These are phyloP conservation scores for Eulimnadia texana DNA, from an alignment of 1,140 invertebrate species.

Conservation along the genomic window DNA sequence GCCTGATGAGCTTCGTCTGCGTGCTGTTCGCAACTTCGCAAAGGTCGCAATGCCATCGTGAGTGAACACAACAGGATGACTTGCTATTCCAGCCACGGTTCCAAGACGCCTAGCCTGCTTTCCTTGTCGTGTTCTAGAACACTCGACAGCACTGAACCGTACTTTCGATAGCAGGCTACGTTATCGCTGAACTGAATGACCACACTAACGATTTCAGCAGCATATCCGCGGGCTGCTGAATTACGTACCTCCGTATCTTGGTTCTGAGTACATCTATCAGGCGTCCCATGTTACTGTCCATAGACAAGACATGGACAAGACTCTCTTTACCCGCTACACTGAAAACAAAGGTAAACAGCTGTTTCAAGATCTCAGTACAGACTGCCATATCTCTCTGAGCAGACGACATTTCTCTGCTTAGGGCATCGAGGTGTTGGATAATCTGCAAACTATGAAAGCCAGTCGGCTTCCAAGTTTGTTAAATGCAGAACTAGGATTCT, in stretches of 20 bases:
- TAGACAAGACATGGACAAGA: conserved; percentile 49
- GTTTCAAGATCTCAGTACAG: conserved; percentile 51
- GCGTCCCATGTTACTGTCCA: conserved; percentile 49
- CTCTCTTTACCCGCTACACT: conserved; percentile 45
- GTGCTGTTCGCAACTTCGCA: conserved; percentile 51
- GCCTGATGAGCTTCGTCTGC: conserved; percentile 47
- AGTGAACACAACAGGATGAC: conserved; percentile 48
- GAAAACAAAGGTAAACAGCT: conserved; percentile 54
- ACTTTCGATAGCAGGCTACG: conserved; percentile 42
- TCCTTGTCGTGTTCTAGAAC: conserved; percentile 25
- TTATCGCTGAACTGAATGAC: conserved; percentile 52
- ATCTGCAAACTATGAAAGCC: conserved; percentile 53
- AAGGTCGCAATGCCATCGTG: conserved; percentile 54
- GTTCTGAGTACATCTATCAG: conserved; percentile 40
- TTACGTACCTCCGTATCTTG: conserved; percentile 43
- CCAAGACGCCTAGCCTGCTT: conserved; percentile 49
- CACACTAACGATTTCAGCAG: conserved; percentile 51
- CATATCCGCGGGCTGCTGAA: conserved; percentile 57
- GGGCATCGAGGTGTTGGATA: conserved; percentile 48
- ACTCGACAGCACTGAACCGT: conserved; percentile 21
- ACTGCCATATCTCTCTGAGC: no score
- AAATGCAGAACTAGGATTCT: conserved; percentile 26
- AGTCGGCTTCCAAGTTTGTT: conserved; percentile 54
- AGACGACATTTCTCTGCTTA: conserved; percentile 33
- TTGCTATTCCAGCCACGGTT: conserved; percentile 57